Base-by-base conservation (phyloP, 2,113 vertebrate genomes). In the Psilopsiagon aurifrons region DNA sequence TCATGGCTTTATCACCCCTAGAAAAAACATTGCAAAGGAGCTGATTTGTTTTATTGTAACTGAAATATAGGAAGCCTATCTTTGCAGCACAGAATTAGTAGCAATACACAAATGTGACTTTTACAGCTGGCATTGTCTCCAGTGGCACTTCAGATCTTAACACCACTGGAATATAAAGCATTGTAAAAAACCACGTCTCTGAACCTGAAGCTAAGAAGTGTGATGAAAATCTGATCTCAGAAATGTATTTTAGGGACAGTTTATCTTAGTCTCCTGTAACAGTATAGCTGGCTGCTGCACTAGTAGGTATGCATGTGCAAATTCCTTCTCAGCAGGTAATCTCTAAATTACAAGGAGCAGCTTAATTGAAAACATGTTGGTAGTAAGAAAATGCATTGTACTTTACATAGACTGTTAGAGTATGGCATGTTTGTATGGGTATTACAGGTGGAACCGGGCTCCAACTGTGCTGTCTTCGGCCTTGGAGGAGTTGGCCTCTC, bases 401-500 rank as follows among this genome's bases (percentile, higher is more conserved):
- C 37, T 60, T 83, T 46, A 27, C 33, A n/a, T 55, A 33, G 43
- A 16, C 35, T 52, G 15, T 66, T 84, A 63, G 35, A 35, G 33
- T 24, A 4, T 74, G 43, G 25, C 25, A 7, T 41, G 4, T 83
- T 79, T 51, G 17, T 10, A 0, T 46, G 64, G 33, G 81, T 77
- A 87, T 95, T 63, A 11, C 80, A 99, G 98, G 99, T 99, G 51
- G 97, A 99, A 73, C 92, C 96, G 44, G 98, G 98, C 39, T 99
- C 99, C 22, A 97, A 88, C 6, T 99, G 99, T 71, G 99, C 98
- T 0, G 16, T 99, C 81, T 99, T 99, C 1, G 99, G 99, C 51
- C 95, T 99, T 0, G 99, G 99, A 74, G 98, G 98, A 4, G 98
- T 99, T 4, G 98, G 99, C 28, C 98, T 99, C 60, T 98, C 98